phyloP scores from a whole-genome alignment of 2,797 vertebrate genomes.

The Spondyliosoma cantharus region DNA sequence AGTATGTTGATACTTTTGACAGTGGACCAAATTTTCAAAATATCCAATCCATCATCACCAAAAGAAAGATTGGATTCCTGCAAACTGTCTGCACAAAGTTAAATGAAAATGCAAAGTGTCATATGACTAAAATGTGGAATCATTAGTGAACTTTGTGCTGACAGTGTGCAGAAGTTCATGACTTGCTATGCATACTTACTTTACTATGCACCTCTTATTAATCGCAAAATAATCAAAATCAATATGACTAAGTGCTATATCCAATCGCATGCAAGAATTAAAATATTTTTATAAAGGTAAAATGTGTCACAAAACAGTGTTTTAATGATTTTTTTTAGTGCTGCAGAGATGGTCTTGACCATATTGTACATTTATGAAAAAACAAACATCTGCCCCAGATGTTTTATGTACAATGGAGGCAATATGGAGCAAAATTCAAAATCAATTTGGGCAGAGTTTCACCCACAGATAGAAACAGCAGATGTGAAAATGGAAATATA shows the following conservation, averaged over 20 bases:
- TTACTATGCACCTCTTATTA: background rate
- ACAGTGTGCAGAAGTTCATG: background rate
- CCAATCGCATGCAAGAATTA: no score
- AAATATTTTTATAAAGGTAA: no score
- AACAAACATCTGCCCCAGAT: no score
- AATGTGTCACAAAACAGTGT: no score
- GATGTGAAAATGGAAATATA: background rate
- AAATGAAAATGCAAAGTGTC: background rate
- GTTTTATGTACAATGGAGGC: no score
- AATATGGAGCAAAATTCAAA: background rate
- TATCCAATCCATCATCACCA: background rate
- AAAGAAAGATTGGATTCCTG: background rate
- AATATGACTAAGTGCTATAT: no score
- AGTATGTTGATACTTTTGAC: no score
- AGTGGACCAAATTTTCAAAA: no score
- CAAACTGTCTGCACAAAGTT: accelerated
- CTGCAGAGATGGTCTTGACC: no score
- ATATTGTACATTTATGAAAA: no score
- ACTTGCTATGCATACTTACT: background rate
- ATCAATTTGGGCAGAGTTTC: background rate
- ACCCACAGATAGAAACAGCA: background rate
- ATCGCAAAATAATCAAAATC: no score
- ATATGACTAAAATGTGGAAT: background rate
- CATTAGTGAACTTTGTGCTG: background rate
- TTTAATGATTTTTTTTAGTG: no score